phyloP scores from a whole-genome alignment of 2,888 invertebrate genomes.

The Resseliella maxima region DNA sequence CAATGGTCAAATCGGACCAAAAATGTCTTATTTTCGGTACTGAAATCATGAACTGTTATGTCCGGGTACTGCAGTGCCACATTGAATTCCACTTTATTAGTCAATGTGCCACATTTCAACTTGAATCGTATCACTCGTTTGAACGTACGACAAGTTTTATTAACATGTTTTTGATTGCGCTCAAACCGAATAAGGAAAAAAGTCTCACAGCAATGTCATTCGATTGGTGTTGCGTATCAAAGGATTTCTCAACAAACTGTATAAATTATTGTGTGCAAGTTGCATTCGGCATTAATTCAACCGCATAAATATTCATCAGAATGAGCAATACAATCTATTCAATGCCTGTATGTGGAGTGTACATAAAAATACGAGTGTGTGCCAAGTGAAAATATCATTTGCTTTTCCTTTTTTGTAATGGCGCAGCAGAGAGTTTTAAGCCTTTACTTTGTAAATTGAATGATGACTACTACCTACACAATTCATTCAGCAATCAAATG shows the following conservation, averaged over 20 bases:
- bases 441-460: constrained; percentile 25
- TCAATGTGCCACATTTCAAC: not conserved
- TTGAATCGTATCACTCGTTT: not conserved
- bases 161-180: constrained; percentile 38
- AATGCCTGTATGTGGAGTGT: not conserved
- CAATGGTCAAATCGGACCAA: not conserved
- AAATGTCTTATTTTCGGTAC: constrained; percentile 42
- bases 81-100: constrained; percentile 21
- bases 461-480: constrained; percentile 55
- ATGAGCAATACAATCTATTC: constrained; percentile 13
- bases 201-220: constrained; percentile 2
- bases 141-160: constrained; percentile 41
- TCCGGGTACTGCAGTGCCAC: constrained; percentile 24
- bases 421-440: not conserved
- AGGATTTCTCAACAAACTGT: constrained; percentile 51
- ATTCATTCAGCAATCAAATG: constrained; percentile 55
- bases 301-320: constrained; percentile 42
- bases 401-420: not conserved
- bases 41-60: constrained; percentile 27
- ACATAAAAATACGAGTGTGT: not conserved
- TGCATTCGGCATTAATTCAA: constrained; percentile 51
- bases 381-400: not conserved
- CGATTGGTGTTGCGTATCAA: constrained; percentile 50
- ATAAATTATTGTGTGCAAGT: constrained; percentile 54
- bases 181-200: constrained; percentile 7